These are phyloP conservation scores for Talpa occidentalis DNA, from an alignment of 2,113 vertebrate species.

Conservation along the genomic window DNA sequence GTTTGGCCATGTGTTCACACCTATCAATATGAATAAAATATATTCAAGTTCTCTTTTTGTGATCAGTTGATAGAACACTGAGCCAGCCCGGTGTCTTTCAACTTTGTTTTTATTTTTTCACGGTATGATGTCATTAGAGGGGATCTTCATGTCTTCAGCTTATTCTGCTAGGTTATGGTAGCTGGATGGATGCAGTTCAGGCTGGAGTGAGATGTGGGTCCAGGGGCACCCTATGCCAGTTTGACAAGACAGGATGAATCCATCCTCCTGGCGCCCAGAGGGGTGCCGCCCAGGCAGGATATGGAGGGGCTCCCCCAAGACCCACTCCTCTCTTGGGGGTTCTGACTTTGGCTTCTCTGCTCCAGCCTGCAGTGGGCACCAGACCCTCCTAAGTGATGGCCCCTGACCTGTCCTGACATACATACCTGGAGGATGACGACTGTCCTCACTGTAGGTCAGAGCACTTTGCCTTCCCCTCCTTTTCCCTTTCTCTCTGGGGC, in stretches of 20 bases:
- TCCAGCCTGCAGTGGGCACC: not conserved
- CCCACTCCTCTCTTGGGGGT: not conserved
- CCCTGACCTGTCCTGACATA: not conserved
- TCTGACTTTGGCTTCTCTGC: not conserved
- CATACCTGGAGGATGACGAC: not conserved
- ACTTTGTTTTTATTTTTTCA: not conserved
- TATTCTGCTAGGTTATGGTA: conserved; percentile 26
- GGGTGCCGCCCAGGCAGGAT: not conserved
- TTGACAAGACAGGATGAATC: conserved; percentile 1
- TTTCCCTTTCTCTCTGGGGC: not conserved
- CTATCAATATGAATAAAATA: not conserved
- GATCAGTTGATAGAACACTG: not conserved
- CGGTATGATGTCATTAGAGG: not conserved
- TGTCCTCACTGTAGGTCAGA: not conserved
- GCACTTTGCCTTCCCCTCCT: not conserved
- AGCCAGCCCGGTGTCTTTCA: not conserved
- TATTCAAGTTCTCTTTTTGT: not conserved
- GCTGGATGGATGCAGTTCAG: not conserved
- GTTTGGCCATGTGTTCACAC: not conserved
- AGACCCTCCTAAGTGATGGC: not conserved
- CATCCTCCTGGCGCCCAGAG: not conserved
- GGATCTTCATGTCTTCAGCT: not conserved
- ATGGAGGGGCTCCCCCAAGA: not conserved
- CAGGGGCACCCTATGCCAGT: not conserved
- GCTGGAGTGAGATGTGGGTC: not conserved